These are phyloP conservation scores for Phenganax subtilis DNA, from an alignment of 92 coral and sea anemone genomes.

Conservation along the genomic window DNA sequence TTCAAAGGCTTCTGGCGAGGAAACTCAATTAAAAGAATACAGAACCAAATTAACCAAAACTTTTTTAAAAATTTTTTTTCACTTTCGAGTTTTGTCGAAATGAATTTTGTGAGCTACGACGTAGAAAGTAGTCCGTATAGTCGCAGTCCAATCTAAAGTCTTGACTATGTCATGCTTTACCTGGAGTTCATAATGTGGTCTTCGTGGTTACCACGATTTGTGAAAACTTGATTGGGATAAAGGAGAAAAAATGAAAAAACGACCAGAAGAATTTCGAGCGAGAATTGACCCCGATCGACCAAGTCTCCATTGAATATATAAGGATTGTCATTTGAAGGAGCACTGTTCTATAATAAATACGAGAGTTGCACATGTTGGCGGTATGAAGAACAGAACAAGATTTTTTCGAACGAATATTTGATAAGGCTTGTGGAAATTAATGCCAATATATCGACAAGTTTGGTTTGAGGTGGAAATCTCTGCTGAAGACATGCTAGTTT, in stretches of 20 bases:
- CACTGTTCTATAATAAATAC: conserved; percentile 66
- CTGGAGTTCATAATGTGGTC: conserved; percentile 96
- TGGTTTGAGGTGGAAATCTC: neutral
- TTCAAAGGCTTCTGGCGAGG: no score
- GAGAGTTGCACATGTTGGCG: neutral
- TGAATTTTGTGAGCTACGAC: no score
- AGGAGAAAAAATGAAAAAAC: conserved; percentile 79
- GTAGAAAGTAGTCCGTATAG: no score
- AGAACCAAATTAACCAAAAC: no score
- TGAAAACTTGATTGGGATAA: conserved; percentile 84
- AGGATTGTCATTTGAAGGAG: conserved; percentile 90
- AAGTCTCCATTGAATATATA: conserved; percentile 94
- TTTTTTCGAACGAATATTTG: neutral
- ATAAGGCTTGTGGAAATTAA: neutral
- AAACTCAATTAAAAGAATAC: no score
- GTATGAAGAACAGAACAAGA: neutral
- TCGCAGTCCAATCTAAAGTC: neutral
- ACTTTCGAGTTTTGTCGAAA: no score
- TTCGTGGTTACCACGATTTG: conserved; percentile 95
- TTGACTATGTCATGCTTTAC: conserved; percentile 35
- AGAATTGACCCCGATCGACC: conserved; percentile 93
- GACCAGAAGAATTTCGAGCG: conserved; percentile 70
- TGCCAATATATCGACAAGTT: neutral
- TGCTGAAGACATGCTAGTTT: neutral
- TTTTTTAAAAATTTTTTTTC: no score